These are phyloP conservation scores for Drosophila biarmipes DNA, from an alignment of 1,140 invertebrate genomes.

Conservation along the genomic window DNA sequence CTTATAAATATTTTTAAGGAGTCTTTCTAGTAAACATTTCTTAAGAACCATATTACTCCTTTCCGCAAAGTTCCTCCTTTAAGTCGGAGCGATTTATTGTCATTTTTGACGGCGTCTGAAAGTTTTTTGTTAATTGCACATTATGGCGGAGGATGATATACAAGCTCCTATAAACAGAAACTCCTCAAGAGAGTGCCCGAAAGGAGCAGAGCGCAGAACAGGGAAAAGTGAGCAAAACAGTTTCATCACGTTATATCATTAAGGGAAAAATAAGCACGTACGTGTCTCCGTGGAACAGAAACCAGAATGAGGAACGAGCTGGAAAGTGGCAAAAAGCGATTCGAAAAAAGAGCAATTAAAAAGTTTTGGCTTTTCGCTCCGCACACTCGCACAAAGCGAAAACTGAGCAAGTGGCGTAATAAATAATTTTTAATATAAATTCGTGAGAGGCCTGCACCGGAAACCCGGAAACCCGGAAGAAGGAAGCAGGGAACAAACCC, in stretches of 20 bases:
- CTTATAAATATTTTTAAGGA: not conserved
- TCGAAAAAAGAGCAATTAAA: slow-evolving; percentile 69
- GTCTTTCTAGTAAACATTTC: not conserved
- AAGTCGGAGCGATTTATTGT: slow-evolving; percentile 16
- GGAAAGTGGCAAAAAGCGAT: slow-evolving; percentile 58
- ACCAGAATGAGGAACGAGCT: slow-evolving; percentile 31
- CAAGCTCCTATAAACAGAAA: slow-evolving; percentile 12
- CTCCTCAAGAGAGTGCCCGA: slow-evolving; percentile 10
- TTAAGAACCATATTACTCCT: not conserved
- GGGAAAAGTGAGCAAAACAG: slow-evolving; percentile 23
- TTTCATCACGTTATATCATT: slow-evolving; percentile 74
- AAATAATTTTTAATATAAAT: slow-evolving; percentile 81
- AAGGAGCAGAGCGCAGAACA: not conserved
- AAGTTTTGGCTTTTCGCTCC: slow-evolving; percentile 62
- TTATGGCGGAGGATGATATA: slow-evolving; percentile 38
- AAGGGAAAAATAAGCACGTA: slow-evolving; percentile 72
- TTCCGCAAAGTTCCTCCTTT: not conserved
- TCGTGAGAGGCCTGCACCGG: slow-evolving; percentile 59
- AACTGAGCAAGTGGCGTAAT: slow-evolving; percentile 54
- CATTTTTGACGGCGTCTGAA: slow-evolving; percentile 3
- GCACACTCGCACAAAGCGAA: slow-evolving; percentile 19
- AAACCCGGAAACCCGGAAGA: slow-evolving; percentile 35
- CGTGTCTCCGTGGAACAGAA: slow-evolving; percentile 58
- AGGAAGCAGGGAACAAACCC: slow-evolving; percentile 4
- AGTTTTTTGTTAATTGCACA: slow-evolving; percentile 48